phyloP scores from a whole-genome alignment of 2,113 vertebrate genomes.

The Myocastor coypus region DNA sequence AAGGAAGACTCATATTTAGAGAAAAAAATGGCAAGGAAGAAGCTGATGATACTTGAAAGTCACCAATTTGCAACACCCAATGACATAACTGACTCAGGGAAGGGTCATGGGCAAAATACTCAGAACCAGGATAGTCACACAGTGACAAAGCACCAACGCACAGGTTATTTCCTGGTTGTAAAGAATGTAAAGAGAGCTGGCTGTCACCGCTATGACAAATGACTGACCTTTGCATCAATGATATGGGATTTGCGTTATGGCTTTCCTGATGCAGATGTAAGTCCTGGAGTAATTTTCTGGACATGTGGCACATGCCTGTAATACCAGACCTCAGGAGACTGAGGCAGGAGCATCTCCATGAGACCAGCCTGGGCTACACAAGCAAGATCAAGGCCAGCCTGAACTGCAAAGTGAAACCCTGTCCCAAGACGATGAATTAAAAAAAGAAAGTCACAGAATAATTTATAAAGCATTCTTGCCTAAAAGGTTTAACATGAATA shows the following conservation, averaged over 20 bases:
- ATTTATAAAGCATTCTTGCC: constrained; percentile 21
- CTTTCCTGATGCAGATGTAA: neutral
- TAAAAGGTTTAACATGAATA: constrained; percentile 20
- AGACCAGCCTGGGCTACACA: neutral
- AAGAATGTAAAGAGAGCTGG: neutral
- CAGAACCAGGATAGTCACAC: neutral
- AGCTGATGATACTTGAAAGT: neutral
- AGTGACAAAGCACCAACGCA: neutral
- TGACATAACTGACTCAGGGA: constrained; percentile 42
- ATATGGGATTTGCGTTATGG: neutral
- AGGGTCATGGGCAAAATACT: constrained; percentile 1
- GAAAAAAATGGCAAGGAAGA: constrained; percentile 20
- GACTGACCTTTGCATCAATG: neutral
- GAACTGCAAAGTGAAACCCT: neutral
- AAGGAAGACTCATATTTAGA: neutral
- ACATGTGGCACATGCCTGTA: neutral
- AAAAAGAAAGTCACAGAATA: neutral
- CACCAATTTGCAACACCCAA: neutral
- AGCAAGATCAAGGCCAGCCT: neutral
- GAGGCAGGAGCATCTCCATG: neutral
- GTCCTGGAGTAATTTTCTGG: neutral
- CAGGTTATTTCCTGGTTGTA: neutral
- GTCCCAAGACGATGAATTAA: neutral
- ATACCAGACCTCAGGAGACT: neutral
- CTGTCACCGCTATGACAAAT: neutral